These are phyloP conservation scores for Loxodonta africana DNA, from an alignment of 2,113 vertebrate species.

Conservation along the genomic window DNA sequence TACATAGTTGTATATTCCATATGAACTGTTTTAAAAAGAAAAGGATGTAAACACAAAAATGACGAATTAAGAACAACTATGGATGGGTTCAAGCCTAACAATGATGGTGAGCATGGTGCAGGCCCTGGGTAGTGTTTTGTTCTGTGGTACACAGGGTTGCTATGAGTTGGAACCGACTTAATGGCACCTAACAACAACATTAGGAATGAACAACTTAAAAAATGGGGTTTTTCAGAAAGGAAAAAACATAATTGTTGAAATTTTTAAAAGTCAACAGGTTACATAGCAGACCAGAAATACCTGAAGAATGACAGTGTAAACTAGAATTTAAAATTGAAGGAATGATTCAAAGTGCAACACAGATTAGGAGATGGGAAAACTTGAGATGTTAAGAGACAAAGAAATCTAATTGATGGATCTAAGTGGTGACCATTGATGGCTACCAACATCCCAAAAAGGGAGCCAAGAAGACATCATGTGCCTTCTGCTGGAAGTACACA, in stretches of 20 bases:
- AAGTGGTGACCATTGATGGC: background rate
- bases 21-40: background rate
- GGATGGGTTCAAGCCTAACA: background rate
- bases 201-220: background rate
- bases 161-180: no score
- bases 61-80: background rate
- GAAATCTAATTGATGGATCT: constrained; percentile 3
- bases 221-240: constrained; percentile 27
- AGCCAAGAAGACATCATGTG: background rate
- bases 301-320: background rate
- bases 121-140: no score
- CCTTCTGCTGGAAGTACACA: background rate
- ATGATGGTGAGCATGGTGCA: no score
- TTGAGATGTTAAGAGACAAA: background rate
- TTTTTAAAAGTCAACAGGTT: background rate
- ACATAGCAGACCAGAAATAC: background rate
- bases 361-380: background rate
- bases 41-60: constrained; percentile 33
- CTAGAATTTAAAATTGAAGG: constrained; percentile 29
- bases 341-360: background rate
- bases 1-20: background rate
- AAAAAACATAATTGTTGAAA: background rate
- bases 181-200: no score
- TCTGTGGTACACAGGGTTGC: no score
- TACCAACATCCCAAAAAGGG: background rate